Conservation (phyloP, 2,888 invertebrate species). For the Latrodectus hesperus region DNA sequence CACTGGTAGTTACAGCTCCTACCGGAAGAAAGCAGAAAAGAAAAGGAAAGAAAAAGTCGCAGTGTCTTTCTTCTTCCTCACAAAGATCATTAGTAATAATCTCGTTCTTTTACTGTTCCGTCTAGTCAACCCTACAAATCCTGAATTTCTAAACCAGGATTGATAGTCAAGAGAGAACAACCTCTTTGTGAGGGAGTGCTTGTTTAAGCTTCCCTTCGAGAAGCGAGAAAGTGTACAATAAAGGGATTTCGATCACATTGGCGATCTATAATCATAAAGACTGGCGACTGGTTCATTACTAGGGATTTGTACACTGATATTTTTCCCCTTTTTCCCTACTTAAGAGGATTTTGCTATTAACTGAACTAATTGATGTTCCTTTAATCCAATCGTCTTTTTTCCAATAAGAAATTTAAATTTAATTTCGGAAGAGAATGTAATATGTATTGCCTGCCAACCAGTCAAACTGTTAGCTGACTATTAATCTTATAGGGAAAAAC, state of each 20-base stretch:
- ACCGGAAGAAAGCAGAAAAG: neutral
- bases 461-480: no score
- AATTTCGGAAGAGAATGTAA: conserved; percentile 22
- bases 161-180: neutral
- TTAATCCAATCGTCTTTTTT: conserved; percentile 1
- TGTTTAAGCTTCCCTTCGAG: neutral
- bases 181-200: neutral
- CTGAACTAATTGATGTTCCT: conserved; percentile 38
- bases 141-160: neutral
- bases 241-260: neutral
- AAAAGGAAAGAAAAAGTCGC: neutral
- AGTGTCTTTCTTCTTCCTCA: neutral
- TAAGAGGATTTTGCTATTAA: conserved; percentile 5
- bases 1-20: neutral
- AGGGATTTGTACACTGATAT: neutral
- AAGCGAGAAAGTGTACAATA: neutral
- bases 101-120: conserved; percentile 20
- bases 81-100: conserved; percentile 53
- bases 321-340: neutral
- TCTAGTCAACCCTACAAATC: neutral
- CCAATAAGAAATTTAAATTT: conserved; percentile 45
- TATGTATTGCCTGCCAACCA: no score
- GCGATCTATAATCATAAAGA: conserved; percentile 53
- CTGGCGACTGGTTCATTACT: neutral
- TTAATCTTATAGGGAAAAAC: no score